phyloP scores from a whole-genome alignment of 2,888 invertebrate species.

The Macaria notata region DNA sequence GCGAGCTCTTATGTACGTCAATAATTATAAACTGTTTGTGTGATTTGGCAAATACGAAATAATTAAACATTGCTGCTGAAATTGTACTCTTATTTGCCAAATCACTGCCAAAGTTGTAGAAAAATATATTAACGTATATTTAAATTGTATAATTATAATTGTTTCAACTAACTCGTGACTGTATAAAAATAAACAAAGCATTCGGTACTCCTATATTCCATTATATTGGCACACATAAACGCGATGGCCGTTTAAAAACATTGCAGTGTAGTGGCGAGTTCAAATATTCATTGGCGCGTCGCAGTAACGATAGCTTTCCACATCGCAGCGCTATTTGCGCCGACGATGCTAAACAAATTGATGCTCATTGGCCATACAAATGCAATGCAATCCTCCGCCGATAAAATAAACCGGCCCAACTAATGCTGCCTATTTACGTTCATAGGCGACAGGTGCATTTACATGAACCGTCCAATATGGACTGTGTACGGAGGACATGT shows the following conservation, averaged over 20 bases:
- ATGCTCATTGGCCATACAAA: slow-evolving; percentile 24
- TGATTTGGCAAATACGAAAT: too few relatives aligned
- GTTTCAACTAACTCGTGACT: too few relatives aligned
- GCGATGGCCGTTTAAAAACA: slow-evolving; percentile 21
- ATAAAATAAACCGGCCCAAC: slow-evolving; percentile 16
- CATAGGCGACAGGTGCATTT: background rate
- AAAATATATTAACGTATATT: too few relatives aligned
- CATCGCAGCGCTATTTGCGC: slow-evolving; percentile 22
- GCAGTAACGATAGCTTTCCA: slow-evolving; percentile 27
- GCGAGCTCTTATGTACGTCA: too few relatives aligned
- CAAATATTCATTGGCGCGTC: slow-evolving; percentile 30
- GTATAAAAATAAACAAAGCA: too few relatives aligned
- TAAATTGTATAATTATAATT: too few relatives aligned
- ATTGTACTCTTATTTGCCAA: too few relatives aligned
- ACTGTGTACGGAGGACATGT: too few relatives aligned
- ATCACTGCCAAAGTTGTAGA: too few relatives aligned
- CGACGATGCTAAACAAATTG: slow-evolving; percentile 27
- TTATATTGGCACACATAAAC: slow-evolving; percentile 23
- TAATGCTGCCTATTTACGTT: slow-evolving; percentile 12
- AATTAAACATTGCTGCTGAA: too few relatives aligned
- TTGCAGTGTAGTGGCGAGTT: slow-evolving; percentile 16
- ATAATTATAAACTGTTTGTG: too few relatives aligned
- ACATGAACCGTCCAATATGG: too few relatives aligned
- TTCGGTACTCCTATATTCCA: background rate
- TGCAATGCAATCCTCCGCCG: slow-evolving; percentile 15